phyloP scores from a whole-genome alignment of 2,797 vertebrate genomes.

The Cuculus canorus region DNA sequence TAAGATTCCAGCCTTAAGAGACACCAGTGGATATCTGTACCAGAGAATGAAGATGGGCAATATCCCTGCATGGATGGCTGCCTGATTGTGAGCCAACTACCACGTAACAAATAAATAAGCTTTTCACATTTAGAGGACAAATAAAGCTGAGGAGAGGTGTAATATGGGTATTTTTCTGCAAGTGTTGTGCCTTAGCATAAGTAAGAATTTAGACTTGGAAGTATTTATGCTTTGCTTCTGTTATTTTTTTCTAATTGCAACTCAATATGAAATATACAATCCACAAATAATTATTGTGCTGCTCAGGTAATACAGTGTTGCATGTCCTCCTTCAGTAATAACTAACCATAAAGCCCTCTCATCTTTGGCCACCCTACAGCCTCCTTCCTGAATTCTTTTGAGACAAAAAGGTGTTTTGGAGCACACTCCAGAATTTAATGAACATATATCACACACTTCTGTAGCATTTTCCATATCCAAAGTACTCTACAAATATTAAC shows the following conservation, averaged over 20 bases:
- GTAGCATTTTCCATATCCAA: not conserved
- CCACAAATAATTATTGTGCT: not conserved
- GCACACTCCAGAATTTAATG: not conserved
- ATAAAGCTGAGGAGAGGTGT: not conserved
- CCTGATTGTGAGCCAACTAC: constrained; percentile 1
- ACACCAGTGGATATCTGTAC: constrained; percentile 16
- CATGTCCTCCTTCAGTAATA: not conserved
- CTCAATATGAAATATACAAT: not conserved
- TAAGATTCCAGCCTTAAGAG: constrained; percentile 72
- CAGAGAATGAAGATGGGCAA: constrained; percentile 19
- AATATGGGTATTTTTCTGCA: constrained; percentile 10
- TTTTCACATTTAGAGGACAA: constrained; percentile 38
- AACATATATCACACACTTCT: not conserved
- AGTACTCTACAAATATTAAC: not conserved
- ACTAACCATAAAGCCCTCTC: not conserved
- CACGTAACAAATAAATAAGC: constrained; percentile 55
- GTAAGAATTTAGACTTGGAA: not conserved
- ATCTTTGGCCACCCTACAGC: not conserved
- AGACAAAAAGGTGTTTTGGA: not conserved
- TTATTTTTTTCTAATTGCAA: not conserved
- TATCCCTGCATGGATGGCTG: not conserved
- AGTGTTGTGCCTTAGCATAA: not conserved
- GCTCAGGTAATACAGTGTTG: not conserved
- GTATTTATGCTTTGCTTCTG: not conserved
- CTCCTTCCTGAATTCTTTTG: not conserved